These are phyloP conservation scores for Spilarctia lutea DNA, from an alignment of 2,888 invertebrate species.

Conservation along the genomic window DNA sequence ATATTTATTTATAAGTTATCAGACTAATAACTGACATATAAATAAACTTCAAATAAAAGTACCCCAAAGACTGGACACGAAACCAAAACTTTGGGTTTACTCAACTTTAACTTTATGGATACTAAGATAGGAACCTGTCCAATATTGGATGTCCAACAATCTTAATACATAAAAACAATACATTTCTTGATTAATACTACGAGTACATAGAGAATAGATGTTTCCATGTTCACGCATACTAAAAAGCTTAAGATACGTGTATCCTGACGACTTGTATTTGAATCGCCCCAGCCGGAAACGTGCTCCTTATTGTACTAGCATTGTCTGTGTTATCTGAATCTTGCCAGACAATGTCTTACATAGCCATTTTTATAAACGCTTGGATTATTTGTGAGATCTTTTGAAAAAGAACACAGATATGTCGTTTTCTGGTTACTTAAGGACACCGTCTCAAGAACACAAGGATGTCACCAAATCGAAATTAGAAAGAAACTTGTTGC, in stretches of 20 bases:
- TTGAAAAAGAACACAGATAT: conserved; percentile 49
- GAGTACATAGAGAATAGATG: conserved; percentile 54
- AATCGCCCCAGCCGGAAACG: conserved; percentile 77
- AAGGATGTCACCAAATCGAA: not conserved
- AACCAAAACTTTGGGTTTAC: not conserved
- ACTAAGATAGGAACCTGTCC: not conserved
- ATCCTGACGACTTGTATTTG: conserved; percentile 72
- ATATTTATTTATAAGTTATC: not conserved
- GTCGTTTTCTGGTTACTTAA: conserved; percentile 45
- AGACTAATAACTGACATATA: not conserved
- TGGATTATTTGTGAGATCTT: conserved; percentile 44
- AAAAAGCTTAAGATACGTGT: conserved; percentile 67
- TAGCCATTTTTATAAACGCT: conserved; percentile 56
- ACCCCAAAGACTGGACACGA: not conserved
- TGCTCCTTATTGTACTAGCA: conserved; percentile 71
- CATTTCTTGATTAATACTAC: conserved; percentile 61
- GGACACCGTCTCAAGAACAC: not conserved
- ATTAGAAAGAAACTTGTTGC: not conserved
- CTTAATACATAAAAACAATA: conserved; percentile 49
- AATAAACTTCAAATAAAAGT: not conserved
- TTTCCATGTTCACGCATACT: conserved; percentile 72
- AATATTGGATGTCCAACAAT: conserved; percentile 1
- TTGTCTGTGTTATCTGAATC: conserved; percentile 76
- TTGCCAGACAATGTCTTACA: conserved; percentile 67
- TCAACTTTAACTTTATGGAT: not conserved